Evolutionary conservation across 2,797 vertebrate genomes (phyloP).

Genomic region (Crax fasciolata): DNA sequence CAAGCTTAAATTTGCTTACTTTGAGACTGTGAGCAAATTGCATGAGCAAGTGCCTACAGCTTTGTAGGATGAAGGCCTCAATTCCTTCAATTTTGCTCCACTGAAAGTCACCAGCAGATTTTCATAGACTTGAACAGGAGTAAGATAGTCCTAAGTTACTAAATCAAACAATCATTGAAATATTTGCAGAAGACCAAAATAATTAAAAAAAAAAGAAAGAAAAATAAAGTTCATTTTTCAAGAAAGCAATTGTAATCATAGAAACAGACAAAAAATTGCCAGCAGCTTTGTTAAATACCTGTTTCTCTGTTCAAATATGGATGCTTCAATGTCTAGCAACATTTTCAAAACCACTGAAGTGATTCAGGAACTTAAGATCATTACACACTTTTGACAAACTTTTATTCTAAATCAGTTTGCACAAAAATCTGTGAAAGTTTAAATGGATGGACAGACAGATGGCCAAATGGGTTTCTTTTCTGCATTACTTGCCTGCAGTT

Average conservation of each 20-base stretch:
- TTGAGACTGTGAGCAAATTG: background rate
- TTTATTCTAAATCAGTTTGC: slow-evolving; percentile 17
- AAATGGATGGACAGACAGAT: background rate
- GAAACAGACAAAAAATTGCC: background rate
- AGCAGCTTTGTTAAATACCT: background rate
- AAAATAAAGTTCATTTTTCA: background rate
- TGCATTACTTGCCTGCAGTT: slow-evolving; percentile 2
- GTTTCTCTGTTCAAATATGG: background rate
- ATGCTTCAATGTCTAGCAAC: background rate
- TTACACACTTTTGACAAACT: background rate
- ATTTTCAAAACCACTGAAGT: background rate
- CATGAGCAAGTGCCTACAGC: background rate
- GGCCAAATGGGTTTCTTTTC: background rate
- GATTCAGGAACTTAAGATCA: background rate
- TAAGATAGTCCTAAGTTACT: background rate
- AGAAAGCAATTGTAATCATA: background rate
- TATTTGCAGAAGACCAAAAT: background rate
- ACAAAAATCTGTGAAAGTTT: slow-evolving; percentile 15
- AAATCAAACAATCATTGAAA: background rate
- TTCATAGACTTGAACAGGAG: background rate
- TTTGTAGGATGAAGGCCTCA: background rate
- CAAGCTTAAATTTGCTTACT: background rate
- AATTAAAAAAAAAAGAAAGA: background rate
- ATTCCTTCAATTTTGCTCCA: background rate
- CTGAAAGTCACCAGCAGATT: background rate